Conservation (phyloP, 2,797 vertebrate species). For the Microctenopoma lineatum region DNA sequence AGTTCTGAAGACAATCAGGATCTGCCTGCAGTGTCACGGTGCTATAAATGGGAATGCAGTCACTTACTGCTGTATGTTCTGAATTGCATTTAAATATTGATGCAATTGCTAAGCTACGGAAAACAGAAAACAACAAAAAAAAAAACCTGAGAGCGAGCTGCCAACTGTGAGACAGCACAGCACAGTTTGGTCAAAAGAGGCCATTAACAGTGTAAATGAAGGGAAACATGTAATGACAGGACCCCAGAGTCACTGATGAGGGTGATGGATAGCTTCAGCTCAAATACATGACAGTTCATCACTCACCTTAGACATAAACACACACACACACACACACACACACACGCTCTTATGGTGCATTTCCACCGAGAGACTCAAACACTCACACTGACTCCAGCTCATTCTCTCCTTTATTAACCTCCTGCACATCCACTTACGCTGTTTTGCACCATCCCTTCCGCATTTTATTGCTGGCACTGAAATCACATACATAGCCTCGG, state of each 20-base stretch:
- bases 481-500: constrained; percentile 30
- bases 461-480: constrained; percentile 22
- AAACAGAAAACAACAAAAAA: constrained; percentile 4
- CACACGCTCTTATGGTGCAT: constrained; percentile 6
- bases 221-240: constrained; percentile 72
- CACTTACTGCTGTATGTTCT: constrained; percentile 9
- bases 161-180: constrained; percentile 26
- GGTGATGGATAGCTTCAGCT: constrained; percentile 74
- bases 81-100: not conserved
- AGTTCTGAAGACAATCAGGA: not conserved
- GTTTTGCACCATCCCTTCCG: constrained; percentile 40
- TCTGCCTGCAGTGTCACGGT: not conserved
- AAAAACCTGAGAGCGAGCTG: constrained; percentile 10
- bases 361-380: constrained; percentile 27
- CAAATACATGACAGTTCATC: constrained; percentile 70
- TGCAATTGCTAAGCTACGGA: not conserved
- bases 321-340: constrained; percentile 24
- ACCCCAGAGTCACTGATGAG: constrained; percentile 70
- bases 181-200: constrained; percentile 53
- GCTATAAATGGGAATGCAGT: not conserved
- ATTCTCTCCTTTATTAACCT: constrained; percentile 64
- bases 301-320: constrained; percentile 62
- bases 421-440: constrained; percentile 43
- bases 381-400: constrained; percentile 24
- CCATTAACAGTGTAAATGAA: constrained; percentile 77